Conservation (phyloP, 1,140 invertebrate genomes). For the Drosophila ercepeae region DNA sequence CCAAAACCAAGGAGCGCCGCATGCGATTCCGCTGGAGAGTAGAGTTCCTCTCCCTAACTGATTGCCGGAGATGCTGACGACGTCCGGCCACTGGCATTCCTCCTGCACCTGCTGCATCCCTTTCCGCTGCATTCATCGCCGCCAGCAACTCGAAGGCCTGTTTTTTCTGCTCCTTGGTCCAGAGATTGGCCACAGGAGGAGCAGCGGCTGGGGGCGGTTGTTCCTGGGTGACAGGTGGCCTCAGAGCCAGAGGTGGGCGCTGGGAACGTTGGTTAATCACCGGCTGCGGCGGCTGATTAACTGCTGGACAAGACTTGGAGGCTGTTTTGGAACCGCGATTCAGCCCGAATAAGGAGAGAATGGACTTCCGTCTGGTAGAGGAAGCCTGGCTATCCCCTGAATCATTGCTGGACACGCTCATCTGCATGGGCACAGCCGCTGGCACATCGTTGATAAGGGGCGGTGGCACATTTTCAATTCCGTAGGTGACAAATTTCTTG, state of each 20-base stretch:
- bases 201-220: constrained; percentile 22
- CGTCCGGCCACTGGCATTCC: constrained; percentile 5
- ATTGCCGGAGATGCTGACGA: constrained; percentile 66
- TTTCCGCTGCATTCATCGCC: constrained; percentile 83
- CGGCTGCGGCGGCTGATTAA: constrained; percentile 9
- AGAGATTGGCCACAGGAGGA: constrained; percentile 61
- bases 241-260: constrained; percentile 47
- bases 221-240: constrained; percentile 38
- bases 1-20: constrained; percentile 63
- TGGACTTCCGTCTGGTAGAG: constrained; percentile 67
- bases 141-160: constrained; percentile 84
- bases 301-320: constrained; percentile 25
- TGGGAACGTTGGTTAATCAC: neutral
- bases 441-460: neutral
- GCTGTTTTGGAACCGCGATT: constrained; percentile 49
- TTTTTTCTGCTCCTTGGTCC: constrained; percentile 84
- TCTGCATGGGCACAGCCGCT: constrained; percentile 53
- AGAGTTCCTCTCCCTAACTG: constrained; percentile 66
- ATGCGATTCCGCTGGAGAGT: constrained; percentile 67
- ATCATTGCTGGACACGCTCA: constrained; percentile 73
- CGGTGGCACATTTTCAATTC: constrained; percentile 33
- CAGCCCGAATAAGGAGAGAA: constrained; percentile 70
- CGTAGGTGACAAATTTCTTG: constrained; percentile 54
- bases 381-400: constrained; percentile 61
- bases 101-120: constrained; percentile 29